Evolutionary conservation across 2,888 invertebrate genomes (phyloP), one percentile per base, ranked within the genome.

Genomic region (Cremastinae sp.): DNA sequence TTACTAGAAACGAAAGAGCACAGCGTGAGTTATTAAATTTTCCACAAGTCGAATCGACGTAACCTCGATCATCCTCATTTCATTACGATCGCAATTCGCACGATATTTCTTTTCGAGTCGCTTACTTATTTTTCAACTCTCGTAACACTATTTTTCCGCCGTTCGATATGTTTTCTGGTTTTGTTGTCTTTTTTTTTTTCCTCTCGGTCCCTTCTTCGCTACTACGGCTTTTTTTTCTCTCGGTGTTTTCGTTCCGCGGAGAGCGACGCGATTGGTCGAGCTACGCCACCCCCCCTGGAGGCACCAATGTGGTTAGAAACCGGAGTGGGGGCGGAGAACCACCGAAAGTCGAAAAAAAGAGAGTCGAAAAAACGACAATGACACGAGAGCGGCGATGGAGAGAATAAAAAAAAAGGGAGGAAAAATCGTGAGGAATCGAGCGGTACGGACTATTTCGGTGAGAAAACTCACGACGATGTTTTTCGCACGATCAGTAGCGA

Each of bases 401-500:
- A 51, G 20, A 10, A n/a, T 4, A 28, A 20, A 20, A 14, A 14
- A 22, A 35, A 9, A 8, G 49, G 68, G 78, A 74, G 58, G 39
- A 64, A 71, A 72, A 39, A 66, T 41, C 4, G 0, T 55, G 35
- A 39, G 18, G 69, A 75, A 68, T 72, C 18, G 70, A 64, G 49
- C 69, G 66, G 69, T 78, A 43, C 39, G 79, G 81, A 41, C 77
- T 85, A 83, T 84, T 84, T 84, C 81, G 83, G 78, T 82, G 79
- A 71, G 72, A 82, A 81, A 79, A 78, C 28, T 28, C 28, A 5
- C 35, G 22, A 28, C 68, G 59, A 88, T 83, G 87, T 89, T 88
- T 86, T 88, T 81, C 78, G 83, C 75, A 78, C 62, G 83, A 85
- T 68, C 80, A 83, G 85, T 84, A 86, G 83, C 82, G 81, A 81